phyloP scores from a whole-genome alignment of 2,113 vertebrate species.

The Myxocyprinus asiaticus region DNA sequence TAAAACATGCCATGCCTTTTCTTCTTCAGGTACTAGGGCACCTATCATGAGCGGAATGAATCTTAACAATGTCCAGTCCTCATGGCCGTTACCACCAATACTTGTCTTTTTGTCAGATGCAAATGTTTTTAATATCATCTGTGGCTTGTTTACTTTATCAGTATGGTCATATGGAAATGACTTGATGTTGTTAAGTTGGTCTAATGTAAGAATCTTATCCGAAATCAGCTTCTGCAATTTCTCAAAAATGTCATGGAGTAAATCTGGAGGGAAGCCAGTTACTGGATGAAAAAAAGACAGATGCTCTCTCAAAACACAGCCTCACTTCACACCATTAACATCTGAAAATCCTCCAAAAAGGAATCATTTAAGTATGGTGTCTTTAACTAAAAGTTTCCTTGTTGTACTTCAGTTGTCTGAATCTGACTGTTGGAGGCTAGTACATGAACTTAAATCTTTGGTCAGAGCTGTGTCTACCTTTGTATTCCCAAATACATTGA shows the following conservation, averaged over 20 bases:
- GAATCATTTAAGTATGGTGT: too few species aligned
- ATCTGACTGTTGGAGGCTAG: too few species aligned
- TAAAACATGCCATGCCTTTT: conserved; percentile 7
- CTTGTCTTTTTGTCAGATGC: not conserved
- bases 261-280: not conserved
- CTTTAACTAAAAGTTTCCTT: too few species aligned
- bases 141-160: conserved; percentile 5
- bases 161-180: conserved; percentile 9
- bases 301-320: too few species aligned
- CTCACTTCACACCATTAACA: too few species aligned
- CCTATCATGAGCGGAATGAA: conserved; percentile 8
- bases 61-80: not conserved
- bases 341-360: too few species aligned
- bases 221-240: too few species aligned
- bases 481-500: too few species aligned
- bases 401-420: too few species aligned
- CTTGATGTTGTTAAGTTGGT: conserved; percentile 7
- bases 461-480: too few species aligned
- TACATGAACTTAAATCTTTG: too few species aligned
- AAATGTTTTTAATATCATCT: not conserved
- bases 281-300: not conserved
- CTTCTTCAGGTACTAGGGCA: not conserved
- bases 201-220: conserved; percentile 1
- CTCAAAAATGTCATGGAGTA: not conserved
- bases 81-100: not conserved